These are phyloP conservation scores for Schizaphis graminum DNA, from an alignment of 2,888 invertebrate genomes.

Conservation along the genomic window DNA sequence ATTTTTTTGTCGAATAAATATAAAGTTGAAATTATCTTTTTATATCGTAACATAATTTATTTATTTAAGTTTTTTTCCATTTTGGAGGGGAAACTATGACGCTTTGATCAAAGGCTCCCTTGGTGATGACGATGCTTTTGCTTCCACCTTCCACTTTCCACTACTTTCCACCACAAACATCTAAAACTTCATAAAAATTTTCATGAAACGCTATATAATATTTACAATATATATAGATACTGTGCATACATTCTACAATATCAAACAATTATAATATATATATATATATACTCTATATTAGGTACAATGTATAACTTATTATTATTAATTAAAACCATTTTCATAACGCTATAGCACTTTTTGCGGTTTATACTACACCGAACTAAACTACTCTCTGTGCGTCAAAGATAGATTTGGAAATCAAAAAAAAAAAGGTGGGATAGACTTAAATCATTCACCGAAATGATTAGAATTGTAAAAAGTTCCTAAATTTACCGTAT, in stretches of 20 bases:
- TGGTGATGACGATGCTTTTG: conserved; percentile 5
- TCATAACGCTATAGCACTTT: not conserved
- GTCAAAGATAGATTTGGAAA: not conserved
- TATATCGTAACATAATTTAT: conserved; percentile 37
- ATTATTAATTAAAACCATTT: not conserved
- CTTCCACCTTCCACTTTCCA: not conserved
- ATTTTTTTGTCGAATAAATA: not conserved
- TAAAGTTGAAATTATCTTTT: conserved; percentile 35
- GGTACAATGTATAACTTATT: not conserved
- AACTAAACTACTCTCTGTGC: not conserved
- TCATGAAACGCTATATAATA: not conserved
- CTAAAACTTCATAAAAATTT: conserved; percentile 10
- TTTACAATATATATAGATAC: not conserved
- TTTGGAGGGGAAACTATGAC: not conserved
- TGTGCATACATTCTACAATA: not conserved
- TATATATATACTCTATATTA: not conserved
- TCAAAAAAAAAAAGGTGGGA: not conserved
- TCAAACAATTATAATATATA: not conserved
- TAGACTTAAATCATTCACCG: not conserved
- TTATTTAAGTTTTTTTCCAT: not conserved
- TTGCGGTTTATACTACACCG: not conserved
- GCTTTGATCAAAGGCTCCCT: conserved; percentile 44
- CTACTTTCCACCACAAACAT: not conserved
- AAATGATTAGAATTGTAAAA: not conserved
- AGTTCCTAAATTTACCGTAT: not conserved